Conservation (phyloP, 1,140 invertebrate genomes). For the Neelides sp. region DNA sequence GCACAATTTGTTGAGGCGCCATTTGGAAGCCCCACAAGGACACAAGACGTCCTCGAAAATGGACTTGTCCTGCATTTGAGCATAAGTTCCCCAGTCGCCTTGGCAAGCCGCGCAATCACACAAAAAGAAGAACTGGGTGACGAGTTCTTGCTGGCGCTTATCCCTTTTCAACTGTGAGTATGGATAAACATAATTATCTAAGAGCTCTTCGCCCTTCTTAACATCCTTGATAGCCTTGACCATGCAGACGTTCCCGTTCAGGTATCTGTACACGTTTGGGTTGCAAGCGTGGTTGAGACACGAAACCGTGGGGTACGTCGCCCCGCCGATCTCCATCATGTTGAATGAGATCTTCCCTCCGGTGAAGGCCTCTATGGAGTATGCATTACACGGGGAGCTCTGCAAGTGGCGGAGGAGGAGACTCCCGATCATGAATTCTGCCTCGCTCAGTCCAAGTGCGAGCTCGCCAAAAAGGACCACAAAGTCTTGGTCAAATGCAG, state of each 20-base stretch:
- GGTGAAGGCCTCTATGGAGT: slow-evolving; percentile 37
- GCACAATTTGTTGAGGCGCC: neutral
- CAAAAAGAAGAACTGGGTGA: slow-evolving; percentile 45
- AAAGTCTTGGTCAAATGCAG: slow-evolving; percentile 1
- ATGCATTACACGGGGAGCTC: slow-evolving; percentile 49
- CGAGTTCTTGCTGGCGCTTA: slow-evolving; percentile 38
- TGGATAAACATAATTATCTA: slow-evolving; percentile 49
- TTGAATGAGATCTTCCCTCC: neutral
- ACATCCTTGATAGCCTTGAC: slow-evolving; percentile 41
- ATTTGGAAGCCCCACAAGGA: neutral
- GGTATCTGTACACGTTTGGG: slow-evolving; percentile 21
- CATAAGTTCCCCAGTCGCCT: slow-evolving; percentile 39
- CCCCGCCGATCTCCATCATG: slow-evolving; percentile 42
- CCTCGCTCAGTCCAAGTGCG: slow-evolving; percentile 9
- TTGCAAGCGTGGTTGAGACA: slow-evolving; percentile 44
- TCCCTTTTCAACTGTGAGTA: slow-evolving; percentile 38
- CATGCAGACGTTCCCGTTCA: slow-evolving; percentile 36
- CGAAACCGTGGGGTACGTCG: slow-evolving; percentile 48
- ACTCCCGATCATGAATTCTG: slow-evolving; percentile 35
- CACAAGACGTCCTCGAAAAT: neutral
- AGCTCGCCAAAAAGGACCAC: slow-evolving; percentile 15
- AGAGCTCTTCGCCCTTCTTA: slow-evolving; percentile 42
- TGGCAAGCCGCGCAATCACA: slow-evolving; percentile 45
- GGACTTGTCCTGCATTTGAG: neutral
- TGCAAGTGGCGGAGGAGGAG: slow-evolving; percentile 44